phyloP scores from a whole-genome alignment of 92 coral and sea anemone species.

The Palythoa grandiflora region DNA sequence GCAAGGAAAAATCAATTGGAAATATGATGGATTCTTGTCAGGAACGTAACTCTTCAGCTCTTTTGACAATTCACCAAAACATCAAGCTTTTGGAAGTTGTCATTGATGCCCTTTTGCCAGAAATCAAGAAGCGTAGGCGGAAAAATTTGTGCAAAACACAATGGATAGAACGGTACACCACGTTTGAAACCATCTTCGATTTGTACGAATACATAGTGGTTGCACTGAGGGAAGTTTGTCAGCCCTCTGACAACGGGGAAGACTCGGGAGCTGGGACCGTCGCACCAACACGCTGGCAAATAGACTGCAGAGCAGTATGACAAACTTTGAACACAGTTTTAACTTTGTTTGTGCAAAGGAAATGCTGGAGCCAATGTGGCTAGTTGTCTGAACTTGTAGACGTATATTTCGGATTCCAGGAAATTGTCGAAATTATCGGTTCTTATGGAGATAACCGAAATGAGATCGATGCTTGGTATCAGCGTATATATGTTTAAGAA shows the following conservation, averaged over 20 bases:
- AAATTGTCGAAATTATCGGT: too few species aligned
- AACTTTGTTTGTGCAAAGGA: not conserved
- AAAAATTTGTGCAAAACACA: constrained; percentile 57
- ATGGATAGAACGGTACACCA: constrained; percentile 39
- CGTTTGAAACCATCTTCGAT: not conserved
- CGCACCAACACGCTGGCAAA: not conserved
- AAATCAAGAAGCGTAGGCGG: not conserved
- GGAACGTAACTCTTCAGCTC: not conserved
- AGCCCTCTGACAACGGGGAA: not conserved
- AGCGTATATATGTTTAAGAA: too few species aligned
- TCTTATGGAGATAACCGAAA: too few species aligned
- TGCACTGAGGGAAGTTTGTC: not conserved
- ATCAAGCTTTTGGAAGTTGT: not conserved
- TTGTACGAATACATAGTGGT: not conserved
- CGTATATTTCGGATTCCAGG: too few species aligned
- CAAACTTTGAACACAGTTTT: not conserved
- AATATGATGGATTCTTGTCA: not conserved
- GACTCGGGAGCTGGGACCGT: not conserved
- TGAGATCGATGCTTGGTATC: too few species aligned
- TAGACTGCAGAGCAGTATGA: not conserved
- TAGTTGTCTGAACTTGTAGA: too few species aligned
- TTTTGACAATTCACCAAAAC: not conserved
- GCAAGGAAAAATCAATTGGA: not conserved
- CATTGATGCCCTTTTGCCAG: not conserved
- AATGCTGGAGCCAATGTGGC: too few species aligned